Conservation (phyloP, 2,113 vertebrate genomes). For the Rhineura floridana region DNA sequence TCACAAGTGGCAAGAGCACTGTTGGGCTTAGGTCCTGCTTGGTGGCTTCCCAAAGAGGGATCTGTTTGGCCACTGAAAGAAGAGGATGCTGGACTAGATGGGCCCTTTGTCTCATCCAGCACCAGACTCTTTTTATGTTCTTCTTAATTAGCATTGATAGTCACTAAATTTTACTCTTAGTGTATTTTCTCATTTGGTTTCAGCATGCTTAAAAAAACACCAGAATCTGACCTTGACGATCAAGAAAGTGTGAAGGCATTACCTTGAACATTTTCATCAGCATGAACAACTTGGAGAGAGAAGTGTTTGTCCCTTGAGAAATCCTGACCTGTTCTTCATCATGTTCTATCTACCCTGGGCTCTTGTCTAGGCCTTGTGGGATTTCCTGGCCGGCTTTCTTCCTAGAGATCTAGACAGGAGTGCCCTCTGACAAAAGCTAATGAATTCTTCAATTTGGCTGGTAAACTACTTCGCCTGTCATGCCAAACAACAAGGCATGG, state of each 20-base stretch:
- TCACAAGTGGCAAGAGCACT: no score
- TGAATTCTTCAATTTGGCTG: background rate
- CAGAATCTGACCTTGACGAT: constrained; percentile 45
- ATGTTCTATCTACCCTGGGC: background rate
- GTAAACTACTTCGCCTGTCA: background rate
- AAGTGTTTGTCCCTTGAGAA: background rate
- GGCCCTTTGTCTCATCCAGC: no score
- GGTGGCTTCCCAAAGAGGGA: no score
- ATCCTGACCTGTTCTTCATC: background rate
- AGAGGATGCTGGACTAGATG: no score
- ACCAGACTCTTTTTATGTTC: no score
- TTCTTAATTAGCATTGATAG: no score
- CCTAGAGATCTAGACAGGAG: background rate
- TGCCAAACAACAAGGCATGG: background rate
- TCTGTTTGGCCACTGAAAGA: no score
- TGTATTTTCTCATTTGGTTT: constrained; percentile 10
- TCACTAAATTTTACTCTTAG: no score
- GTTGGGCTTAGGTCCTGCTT: no score
- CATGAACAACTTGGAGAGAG: background rate
- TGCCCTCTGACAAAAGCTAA: background rate
- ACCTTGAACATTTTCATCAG: constrained; percentile 25
- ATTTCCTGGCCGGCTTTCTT: background rate
- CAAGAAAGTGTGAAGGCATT: constrained; percentile 60
- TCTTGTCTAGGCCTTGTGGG: background rate
- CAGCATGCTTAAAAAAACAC: constrained; percentile 35